Conservation (phyloP, 2,113 vertebrate species). For the Dasyurus viverrinus region DNA sequence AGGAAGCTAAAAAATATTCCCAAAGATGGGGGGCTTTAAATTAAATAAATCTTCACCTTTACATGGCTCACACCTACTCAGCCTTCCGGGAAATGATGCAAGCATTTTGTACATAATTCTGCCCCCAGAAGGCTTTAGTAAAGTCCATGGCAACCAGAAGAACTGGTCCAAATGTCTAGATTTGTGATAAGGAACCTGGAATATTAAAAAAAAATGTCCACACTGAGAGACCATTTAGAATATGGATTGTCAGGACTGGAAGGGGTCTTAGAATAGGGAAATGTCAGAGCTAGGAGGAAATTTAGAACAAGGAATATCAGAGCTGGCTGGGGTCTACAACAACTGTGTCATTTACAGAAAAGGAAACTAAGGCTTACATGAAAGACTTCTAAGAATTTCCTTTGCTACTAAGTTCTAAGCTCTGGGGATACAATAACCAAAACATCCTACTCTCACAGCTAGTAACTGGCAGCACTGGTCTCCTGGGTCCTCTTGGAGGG, state of each 20-base stretch:
- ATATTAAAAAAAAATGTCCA: background rate
- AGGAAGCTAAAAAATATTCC: background rate
- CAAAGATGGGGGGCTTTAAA: background rate
- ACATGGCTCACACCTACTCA: background rate
- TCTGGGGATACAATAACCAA: background rate
- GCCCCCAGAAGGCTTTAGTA: background rate
- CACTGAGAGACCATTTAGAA: background rate
- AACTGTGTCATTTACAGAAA: background rate
- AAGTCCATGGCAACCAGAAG: background rate
- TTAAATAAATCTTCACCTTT: background rate
- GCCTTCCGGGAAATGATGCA: background rate
- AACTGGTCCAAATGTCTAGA: background rate
- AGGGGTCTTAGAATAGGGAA: fast-evolving
- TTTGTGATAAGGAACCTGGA: background rate
- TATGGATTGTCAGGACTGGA: background rate
- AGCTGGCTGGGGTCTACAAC: background rate
- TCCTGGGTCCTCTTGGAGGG: background rate
- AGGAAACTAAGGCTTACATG: background rate
- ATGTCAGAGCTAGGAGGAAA: fast-evolving
- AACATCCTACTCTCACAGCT: background rate
- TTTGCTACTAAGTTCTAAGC: background rate
- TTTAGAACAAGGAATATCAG: fast-evolving
- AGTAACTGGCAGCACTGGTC: background rate
- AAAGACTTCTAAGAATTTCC: background rate
- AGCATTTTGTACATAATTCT: background rate